Evolutionary conservation across 1,140 invertebrate genomes (phyloP).

Genomic region (Chironomus tepperi): DNA sequence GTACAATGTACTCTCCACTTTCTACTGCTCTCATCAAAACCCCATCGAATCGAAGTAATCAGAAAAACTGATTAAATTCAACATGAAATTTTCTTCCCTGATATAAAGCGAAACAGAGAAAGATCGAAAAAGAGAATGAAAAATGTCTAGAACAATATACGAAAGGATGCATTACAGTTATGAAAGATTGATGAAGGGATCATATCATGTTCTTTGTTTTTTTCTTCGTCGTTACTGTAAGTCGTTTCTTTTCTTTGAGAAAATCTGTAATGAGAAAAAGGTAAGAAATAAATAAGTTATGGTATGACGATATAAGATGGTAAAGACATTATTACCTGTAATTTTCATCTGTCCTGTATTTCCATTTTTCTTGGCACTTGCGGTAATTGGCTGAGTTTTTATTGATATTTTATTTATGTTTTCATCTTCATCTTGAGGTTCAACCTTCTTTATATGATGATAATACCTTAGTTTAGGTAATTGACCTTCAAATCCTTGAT

Average conservation of each 20-base stretch:
- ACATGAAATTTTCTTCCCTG: no score
- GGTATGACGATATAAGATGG: no score
- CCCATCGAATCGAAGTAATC: no score
- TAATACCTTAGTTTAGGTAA: background rate
- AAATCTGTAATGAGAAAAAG: slow-evolving; percentile 5
- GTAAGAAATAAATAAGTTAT: background rate
- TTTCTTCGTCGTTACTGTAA: background rate
- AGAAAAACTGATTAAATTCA: no score
- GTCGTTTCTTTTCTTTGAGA: slow-evolving; percentile 19
- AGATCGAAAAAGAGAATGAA: background rate
- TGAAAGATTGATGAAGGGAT: background rate
- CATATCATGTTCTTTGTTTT: background rate
- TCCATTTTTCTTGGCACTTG: slow-evolving; percentile 4
- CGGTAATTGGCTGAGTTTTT: slow-evolving; percentile 1
- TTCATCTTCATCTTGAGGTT: background rate
- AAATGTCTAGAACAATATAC: background rate
- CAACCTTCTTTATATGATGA: slow-evolving; percentile 16
- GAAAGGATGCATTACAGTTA: background rate
- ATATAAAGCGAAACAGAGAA: no score
- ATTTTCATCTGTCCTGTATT: background rate
- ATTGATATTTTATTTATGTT: background rate
- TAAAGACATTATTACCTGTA: slow-evolving; percentile 6
- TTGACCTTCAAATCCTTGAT: slow-evolving; percentile 13
- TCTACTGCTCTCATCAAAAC: no score
- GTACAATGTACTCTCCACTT: no score